These are phyloP conservation scores for Eulemur macaco DNA, from an alignment of 2,113 vertebrate genomes.

Conservation along the genomic window DNA sequence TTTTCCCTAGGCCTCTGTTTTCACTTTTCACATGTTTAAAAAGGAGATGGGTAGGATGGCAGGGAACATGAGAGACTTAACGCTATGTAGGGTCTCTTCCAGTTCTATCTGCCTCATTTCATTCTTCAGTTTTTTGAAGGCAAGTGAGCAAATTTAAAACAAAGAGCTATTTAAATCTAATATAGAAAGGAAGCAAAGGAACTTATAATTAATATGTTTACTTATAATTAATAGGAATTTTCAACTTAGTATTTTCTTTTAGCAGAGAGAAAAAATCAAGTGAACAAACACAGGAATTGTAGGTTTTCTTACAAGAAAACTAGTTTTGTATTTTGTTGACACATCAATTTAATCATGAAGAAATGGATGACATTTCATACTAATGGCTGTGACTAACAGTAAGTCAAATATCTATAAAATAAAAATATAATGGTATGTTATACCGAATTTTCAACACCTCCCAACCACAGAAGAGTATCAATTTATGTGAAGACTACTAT, in stretches of 20 bases:
- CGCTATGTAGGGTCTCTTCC: neutral
- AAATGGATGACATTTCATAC: neutral
- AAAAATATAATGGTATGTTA: neutral
- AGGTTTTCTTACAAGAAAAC: neutral
- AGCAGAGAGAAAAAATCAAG: neutral
- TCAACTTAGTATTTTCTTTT: slow-evolving; percentile 23
- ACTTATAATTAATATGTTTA: slow-evolving; percentile 1
- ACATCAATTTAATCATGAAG: neutral
- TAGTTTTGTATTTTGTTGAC: neutral
- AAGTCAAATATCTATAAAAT: slow-evolving; percentile 1
- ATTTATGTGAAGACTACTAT: neutral
- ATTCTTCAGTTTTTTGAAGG: neutral
- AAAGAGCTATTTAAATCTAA: slow-evolving; percentile 11
- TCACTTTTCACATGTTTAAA: neutral
- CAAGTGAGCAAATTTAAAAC: slow-evolving; percentile 17
- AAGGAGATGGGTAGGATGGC: neutral
- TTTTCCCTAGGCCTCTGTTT: neutral
- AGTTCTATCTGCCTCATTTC: neutral
- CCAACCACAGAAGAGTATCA: neutral
- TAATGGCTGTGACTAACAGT: neutral
- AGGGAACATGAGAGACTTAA: neutral
- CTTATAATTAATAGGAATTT: slow-evolving; percentile 5
- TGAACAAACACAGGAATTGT: slow-evolving; percentile 5
- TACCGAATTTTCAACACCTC: neutral
- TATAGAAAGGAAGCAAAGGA: neutral